Evolutionary conservation across 2,888 invertebrate species (phyloP).

Genomic region (Mactromeris polynyma): DNA sequence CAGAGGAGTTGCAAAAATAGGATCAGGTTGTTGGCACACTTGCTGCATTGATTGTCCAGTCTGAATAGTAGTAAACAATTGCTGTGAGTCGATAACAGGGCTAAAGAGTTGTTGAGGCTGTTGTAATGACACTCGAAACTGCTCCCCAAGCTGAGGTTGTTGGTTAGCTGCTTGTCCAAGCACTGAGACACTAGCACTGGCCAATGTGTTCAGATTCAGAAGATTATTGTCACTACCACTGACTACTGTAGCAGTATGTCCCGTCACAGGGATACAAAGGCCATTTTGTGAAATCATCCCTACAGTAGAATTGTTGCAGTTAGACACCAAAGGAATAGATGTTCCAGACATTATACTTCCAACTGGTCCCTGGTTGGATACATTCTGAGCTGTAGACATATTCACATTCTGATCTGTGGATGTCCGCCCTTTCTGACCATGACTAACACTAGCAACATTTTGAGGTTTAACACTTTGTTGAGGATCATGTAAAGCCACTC

Average conservation of each 20-base stretch:
- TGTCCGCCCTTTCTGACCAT: background rate
- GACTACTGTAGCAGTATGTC: background rate
- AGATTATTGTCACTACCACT: conserved; percentile 7
- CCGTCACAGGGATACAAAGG: background rate
- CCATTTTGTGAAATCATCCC: background rate
- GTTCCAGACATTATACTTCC: background rate
- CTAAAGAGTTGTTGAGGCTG: conserved; percentile 1
- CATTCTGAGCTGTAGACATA: background rate
- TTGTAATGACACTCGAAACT: background rate
- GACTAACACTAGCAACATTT: background rate
- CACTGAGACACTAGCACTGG: conserved; percentile 44
- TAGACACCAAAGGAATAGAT: background rate
- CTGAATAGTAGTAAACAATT: conserved; percentile 17
- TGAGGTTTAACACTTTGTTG: background rate
- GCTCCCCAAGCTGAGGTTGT: conserved; percentile 4
- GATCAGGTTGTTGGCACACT: conserved; percentile 30
- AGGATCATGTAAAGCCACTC: background rate
- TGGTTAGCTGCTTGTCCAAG: conserved; percentile 34
- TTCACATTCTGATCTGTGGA: background rate
- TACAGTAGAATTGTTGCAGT: background rate
- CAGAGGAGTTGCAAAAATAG: conserved; percentile 31
- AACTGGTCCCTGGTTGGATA: background rate
- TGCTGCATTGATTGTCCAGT: conserved; percentile 19
- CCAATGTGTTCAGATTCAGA: conserved; percentile 52
- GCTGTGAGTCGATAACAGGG: background rate